phyloP scores from a whole-genome alignment of 2,888 invertebrate genomes.

The Conus canariensis region DNA sequence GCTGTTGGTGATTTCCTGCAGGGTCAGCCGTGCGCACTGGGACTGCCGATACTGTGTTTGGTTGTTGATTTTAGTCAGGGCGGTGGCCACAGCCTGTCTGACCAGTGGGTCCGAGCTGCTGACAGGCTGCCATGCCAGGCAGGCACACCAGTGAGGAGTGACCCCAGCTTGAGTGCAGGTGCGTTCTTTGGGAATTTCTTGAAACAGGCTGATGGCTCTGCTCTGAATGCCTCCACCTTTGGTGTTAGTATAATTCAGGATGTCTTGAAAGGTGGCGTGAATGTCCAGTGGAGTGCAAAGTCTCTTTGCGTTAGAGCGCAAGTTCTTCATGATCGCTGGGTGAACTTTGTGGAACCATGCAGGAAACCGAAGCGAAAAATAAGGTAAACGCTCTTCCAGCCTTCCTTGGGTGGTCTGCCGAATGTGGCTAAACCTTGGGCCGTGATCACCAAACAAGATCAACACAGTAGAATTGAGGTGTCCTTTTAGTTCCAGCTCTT shows the following conservation, averaged over 20 bases:
- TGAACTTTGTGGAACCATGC: slow-evolving; percentile 84
- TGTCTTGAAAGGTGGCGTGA: slow-evolving; percentile 87
- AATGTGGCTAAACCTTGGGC: slow-evolving; percentile 87
- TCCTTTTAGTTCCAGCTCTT: slow-evolving; percentile 82
- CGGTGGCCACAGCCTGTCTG: slow-evolving; percentile 80
- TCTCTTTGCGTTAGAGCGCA: slow-evolving; percentile 84
- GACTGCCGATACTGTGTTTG: slow-evolving; percentile 82
- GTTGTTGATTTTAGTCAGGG: slow-evolving; percentile 80
- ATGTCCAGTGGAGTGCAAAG: slow-evolving; percentile 94
- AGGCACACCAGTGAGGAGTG: slow-evolving; percentile 97
- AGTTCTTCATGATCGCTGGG: slow-evolving; percentile 83
- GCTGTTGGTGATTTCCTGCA: slow-evolving; percentile 86
- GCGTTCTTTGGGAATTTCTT: slow-evolving; percentile 83
- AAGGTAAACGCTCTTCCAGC: slow-evolving; percentile 93
- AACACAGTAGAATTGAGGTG: slow-evolving; percentile 89
- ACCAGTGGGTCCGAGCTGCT: slow-evolving; percentile 81
- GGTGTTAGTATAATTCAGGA: slow-evolving; percentile 81
- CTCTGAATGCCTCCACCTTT: slow-evolving; percentile 47
- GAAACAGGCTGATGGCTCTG: slow-evolving; percentile 74
- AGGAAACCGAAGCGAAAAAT: slow-evolving; percentile 90
- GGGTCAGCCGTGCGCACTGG: slow-evolving; percentile 73
- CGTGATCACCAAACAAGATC: slow-evolving; percentile 96
- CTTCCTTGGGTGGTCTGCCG: slow-evolving; percentile 94
- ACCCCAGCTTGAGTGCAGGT: slow-evolving; percentile 93
- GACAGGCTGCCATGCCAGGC: slow-evolving; percentile 89